These are phyloP conservation scores for Hypselothyrea guttata DNA, from an alignment of 2,888 invertebrate genomes.

Conservation along the genomic window DNA sequence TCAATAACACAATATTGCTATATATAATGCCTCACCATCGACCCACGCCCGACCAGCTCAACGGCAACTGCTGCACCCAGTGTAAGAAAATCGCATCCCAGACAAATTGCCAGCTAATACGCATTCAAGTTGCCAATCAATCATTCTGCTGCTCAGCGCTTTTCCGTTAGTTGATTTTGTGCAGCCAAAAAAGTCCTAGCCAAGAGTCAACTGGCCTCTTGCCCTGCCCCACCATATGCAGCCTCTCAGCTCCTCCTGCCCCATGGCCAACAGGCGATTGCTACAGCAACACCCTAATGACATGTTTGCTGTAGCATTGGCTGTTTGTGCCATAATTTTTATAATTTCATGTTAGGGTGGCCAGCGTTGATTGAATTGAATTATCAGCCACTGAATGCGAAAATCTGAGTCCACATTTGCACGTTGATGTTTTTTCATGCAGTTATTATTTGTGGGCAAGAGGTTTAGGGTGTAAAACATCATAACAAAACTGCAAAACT, in stretches of 20 bases:
- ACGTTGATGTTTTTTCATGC: no score
- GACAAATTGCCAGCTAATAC: conserved; percentile 41
- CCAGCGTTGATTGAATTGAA: conserved; percentile 72
- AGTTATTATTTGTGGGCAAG: no score
- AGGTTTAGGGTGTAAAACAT: no score
- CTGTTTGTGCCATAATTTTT: conserved; percentile 58
- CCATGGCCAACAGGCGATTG: no score
- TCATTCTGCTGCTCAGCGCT: conserved; percentile 45
- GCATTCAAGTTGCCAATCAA: conserved; percentile 53
- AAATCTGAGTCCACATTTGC: no score
- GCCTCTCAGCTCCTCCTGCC: conserved; percentile 10
- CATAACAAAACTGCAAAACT: no score
- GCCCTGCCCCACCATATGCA: conserved; percentile 46
- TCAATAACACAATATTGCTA: conserved; percentile 39
- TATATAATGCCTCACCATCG: background rate
- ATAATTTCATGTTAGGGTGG: conserved; percentile 71
- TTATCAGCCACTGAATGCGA: conserved; percentile 43
- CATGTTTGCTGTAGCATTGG: conserved; percentile 49
- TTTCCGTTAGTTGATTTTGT: conserved; percentile 25
- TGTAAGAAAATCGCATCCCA: conserved; percentile 47
- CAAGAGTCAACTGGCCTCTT: conserved; percentile 37
- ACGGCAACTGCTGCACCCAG: conserved; percentile 47
- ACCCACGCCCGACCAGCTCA: conserved; percentile 31
- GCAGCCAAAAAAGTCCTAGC: conserved; percentile 38
- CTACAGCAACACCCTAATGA: conserved; percentile 60